phyloP scores from a whole-genome alignment of 2,888 invertebrate genomes.

The Scaptomyza caliginosa region DNA sequence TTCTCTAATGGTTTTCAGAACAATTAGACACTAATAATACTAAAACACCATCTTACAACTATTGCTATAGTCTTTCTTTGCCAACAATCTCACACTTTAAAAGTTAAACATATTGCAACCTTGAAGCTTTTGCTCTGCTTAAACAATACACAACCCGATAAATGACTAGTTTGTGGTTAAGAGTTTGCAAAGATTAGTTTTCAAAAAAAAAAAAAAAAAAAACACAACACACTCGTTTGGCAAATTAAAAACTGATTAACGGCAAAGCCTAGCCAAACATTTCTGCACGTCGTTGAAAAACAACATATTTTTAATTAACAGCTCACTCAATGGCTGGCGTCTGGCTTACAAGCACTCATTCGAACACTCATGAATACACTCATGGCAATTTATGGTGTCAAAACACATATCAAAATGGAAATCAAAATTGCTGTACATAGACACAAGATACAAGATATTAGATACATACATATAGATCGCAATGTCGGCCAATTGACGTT shows the following conservation, averaged over 20 bases:
- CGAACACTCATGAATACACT: conserved; percentile 31
- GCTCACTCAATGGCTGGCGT: conserved; percentile 74
- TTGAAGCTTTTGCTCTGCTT: conserved; percentile 26
- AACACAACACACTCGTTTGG: conserved; percentile 32
- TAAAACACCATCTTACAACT: too few relatives aligned
- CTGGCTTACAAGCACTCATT: conserved; percentile 29
- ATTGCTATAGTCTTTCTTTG: background rate
- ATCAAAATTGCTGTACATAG: conserved; percentile 57
- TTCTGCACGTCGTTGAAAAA: conserved; percentile 62
- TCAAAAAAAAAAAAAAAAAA: background rate
- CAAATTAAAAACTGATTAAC: conserved; percentile 57
- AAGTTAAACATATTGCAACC: conserved; percentile 22
- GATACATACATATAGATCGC: conserved; percentile 11
- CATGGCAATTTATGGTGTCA: conserved; percentile 56
- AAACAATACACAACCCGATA: background rate
- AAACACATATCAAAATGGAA: conserved; percentile 76
- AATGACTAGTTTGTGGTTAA: background rate
- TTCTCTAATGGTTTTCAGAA: background rate
- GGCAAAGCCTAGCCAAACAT: conserved; percentile 26
- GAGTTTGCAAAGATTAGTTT: background rate
- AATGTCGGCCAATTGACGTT: conserved; percentile 69
- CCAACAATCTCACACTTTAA: conserved; percentile 13
- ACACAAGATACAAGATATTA: conserved; percentile 16
- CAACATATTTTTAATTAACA: conserved; percentile 70
- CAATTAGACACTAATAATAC: too few relatives aligned